Evolutionary conservation across 2,113 vertebrate genomes (phyloP), one percentile per base, ranked within the genome.

Genomic region (Podilymbus podiceps): DNA sequence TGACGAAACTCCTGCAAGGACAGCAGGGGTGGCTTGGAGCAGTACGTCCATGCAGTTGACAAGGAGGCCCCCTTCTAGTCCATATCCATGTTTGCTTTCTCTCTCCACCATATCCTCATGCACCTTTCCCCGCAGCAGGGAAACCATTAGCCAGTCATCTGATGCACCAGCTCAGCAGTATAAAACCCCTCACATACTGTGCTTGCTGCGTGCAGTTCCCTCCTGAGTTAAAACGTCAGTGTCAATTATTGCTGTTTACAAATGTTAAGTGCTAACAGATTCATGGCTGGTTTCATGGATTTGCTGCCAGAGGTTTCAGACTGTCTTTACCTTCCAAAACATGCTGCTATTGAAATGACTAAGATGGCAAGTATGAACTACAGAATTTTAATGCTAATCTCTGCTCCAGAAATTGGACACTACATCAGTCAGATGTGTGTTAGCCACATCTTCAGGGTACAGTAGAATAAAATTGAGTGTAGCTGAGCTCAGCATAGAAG

Each of bases 1-100:
- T 98, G 98, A 28, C 97, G 98, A 63, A 98, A 98, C 67, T 99
- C 99, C 99, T 99, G 97, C 79, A 93, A 88, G 97, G 82, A 83
- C 92, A 98, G 97, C 96, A 78, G 93, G 84, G 72, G 49, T 78
- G 95, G 84, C 66, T 94, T 38, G 59, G 69, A 86, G 80, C 87
- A 40, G 22, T 11, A 58, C 7, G 6, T 33, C 59, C 71, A 24
- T 3, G 4, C 59, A 44, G 69, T 52, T 64, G 67, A 66, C 46
- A 76, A 68, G 49, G 31, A 38, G 58, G 50, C 42, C 73, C 58
- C 62, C 81, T 92, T 89, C 76, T 87, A 81, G 74, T 46, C 85
- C 46, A 24, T 67, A 62, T 27, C 63, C 62, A 35, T 0, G 21
- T 89, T 23, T 67, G 44, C 85, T 74, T 74, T 63, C 85, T 68